Conservation (phyloP, 2,797 vertebrate species). For the Capromys pilorides region DNA sequence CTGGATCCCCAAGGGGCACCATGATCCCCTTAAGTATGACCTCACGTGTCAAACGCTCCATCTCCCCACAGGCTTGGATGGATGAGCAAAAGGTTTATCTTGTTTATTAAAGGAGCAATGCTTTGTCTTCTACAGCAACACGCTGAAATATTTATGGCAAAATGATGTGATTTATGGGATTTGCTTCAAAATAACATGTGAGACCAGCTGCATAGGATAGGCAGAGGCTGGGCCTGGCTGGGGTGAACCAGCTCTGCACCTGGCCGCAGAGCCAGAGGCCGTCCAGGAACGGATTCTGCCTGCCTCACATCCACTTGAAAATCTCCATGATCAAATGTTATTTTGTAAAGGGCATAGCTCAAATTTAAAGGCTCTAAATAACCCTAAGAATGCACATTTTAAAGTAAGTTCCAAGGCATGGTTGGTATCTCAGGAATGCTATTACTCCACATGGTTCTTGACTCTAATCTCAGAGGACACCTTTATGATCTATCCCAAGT, state of each 20-base stretch:
- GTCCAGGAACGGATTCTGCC: neutral
- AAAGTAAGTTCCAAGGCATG: constrained; percentile 33
- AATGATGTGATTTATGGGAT: constrained; percentile 53
- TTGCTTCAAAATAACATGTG: constrained; percentile 41
- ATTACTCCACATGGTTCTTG: constrained; percentile 25
- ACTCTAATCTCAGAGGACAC: neutral
- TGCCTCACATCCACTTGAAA: neutral
- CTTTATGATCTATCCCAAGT: constrained; percentile 42
- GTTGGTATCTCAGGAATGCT: neutral
- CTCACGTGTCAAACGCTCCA: neutral
- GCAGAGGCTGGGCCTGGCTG: neutral
- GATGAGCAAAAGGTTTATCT: constrained; percentile 54
- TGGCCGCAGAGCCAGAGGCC: no score
- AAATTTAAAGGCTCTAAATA: constrained; percentile 31
- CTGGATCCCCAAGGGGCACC: constrained; percentile 5
- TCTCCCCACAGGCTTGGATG: neutral
- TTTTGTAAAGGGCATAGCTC: neutral
- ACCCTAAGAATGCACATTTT: constrained; percentile 7
- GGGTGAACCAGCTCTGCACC: fast-evolving
- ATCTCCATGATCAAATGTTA: neutral
- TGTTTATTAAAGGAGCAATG: constrained; percentile 51
- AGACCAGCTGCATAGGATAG: fast-evolving
- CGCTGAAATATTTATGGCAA: constrained; percentile 58
- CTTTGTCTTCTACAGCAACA: constrained; percentile 62
- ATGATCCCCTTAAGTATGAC: constrained; percentile 29